Conservation (phyloP, 2,888 invertebrate genomes). For the Tenthredo scrophulariae region DNA sequence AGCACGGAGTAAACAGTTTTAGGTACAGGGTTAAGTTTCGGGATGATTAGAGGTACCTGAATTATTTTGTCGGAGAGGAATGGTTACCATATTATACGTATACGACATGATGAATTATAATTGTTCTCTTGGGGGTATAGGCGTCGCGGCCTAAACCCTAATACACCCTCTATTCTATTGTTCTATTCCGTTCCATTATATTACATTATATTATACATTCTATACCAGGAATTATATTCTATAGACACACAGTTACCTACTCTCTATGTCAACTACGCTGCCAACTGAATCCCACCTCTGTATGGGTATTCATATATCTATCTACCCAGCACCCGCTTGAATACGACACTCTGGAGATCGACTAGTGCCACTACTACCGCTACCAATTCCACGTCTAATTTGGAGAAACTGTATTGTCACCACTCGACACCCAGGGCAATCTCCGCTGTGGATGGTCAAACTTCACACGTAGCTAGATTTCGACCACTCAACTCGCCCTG, state of each 20-base stretch:
- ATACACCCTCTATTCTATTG: slow-evolving; percentile 2
- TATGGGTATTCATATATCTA: neutral
- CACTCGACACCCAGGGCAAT: neutral
- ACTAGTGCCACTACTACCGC: neutral
- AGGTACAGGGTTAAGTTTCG: neutral
- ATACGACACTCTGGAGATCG: slow-evolving; percentile 7
- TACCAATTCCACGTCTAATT: neutral
- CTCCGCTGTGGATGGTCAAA: neutral
- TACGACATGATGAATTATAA: neutral
- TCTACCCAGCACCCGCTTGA: too few relatives aligned
- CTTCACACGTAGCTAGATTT: neutral
- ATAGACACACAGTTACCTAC: neutral
- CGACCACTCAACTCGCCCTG: neutral
- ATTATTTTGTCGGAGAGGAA: neutral
- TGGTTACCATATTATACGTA: neutral
- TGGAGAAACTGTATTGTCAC: neutral
- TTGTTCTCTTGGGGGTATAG: neutral
- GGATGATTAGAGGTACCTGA: neutral
- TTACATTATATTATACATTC: slow-evolving; percentile 19
- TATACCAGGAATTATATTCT: neutral
- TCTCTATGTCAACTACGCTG: neutral
- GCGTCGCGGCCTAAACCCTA: slow-evolving; percentile 7
- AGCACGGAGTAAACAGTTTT: neutral
- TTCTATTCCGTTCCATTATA: slow-evolving; percentile 29
- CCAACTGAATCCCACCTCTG: neutral